Conservation (phyloP, 2,113 vertebrate species). For the Brachypteracias leptosomus region DNA sequence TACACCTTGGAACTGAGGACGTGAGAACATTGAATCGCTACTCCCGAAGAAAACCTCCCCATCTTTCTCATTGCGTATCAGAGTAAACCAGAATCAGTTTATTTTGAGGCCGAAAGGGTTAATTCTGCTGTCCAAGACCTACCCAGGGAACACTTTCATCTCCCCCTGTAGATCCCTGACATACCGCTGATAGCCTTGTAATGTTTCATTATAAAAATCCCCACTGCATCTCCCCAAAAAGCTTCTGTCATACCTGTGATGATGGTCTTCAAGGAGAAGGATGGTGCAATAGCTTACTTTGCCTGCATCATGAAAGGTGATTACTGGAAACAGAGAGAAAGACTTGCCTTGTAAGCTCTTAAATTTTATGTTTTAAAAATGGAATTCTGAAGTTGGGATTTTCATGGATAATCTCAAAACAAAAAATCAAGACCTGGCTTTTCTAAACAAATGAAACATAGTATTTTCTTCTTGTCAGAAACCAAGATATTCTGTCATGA, state of each 20-base stretch:
- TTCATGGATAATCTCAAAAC: neutral
- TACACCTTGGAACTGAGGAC: neutral
- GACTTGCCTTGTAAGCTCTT: neutral
- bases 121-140: neutral
- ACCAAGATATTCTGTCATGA: neutral
- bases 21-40: accelerated
- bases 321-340: neutral
- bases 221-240: neutral
- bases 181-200: neutral
- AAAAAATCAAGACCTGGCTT: neutral
- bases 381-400: neutral
- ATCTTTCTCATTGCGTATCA: accelerated
- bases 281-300: neutral
- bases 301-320: neutral
- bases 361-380: neutral
- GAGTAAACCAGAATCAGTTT: neutral
- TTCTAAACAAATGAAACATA: neutral
- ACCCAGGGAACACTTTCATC: neutral
- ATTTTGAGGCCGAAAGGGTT: neutral
- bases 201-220: no score
- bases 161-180: neutral
- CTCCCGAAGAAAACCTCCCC: neutral
- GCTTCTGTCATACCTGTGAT: neutral
- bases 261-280: neutral
- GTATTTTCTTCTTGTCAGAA: neutral